Percentiles rank a stretch among this genome's conserved stretches.
phyloP scores from a whole-genome alignment of 1,140 invertebrate genomes.

The Drosophila willistoni region DNA sequence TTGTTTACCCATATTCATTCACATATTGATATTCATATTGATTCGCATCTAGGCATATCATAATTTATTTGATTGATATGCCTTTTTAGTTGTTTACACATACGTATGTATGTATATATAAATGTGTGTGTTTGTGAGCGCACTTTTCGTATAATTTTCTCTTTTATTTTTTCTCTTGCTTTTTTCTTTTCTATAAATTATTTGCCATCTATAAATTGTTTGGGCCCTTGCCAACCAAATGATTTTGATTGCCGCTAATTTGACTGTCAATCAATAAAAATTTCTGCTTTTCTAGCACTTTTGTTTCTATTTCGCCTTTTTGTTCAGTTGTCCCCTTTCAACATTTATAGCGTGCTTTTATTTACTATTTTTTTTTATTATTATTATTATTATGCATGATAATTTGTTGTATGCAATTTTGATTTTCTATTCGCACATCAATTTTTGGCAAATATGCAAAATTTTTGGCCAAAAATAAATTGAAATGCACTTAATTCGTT shows the following conservation, averaged over 20 bases:
- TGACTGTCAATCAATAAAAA: constrained; percentile 75
- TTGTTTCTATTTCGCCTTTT: constrained; percentile 37
- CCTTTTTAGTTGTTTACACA: constrained; percentile 46
- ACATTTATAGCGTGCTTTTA: constrained; percentile 3
- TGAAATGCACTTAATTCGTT: constrained; percentile 24
- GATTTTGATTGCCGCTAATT: constrained; percentile 76
- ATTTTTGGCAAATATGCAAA: constrained; percentile 11
- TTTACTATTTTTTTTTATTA: constrained; percentile 30
- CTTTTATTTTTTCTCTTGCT: background rate
- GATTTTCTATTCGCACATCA: constrained; percentile 26
- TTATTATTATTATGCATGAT: constrained; percentile 38
- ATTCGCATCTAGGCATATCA: constrained; percentile 61
- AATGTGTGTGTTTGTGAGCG: background rate
- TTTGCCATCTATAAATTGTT: constrained; percentile 49
- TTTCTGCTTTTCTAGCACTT: constrained; percentile 29
- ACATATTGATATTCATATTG: constrained; percentile 47
- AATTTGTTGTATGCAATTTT: constrained; percentile 45
- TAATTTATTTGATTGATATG: constrained; percentile 79
- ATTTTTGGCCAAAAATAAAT: constrained; percentile 4
- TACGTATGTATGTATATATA: no score
- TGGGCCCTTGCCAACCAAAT: constrained; percentile 33
- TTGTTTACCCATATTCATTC: constrained; percentile 55
- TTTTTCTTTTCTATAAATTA: constrained; percentile 55
- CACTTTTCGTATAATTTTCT: constrained; percentile 41
- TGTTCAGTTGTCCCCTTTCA: background rate